phyloP scores from a whole-genome alignment of 2,888 invertebrate genomes.

The Herminia tarsipennalis region DNA sequence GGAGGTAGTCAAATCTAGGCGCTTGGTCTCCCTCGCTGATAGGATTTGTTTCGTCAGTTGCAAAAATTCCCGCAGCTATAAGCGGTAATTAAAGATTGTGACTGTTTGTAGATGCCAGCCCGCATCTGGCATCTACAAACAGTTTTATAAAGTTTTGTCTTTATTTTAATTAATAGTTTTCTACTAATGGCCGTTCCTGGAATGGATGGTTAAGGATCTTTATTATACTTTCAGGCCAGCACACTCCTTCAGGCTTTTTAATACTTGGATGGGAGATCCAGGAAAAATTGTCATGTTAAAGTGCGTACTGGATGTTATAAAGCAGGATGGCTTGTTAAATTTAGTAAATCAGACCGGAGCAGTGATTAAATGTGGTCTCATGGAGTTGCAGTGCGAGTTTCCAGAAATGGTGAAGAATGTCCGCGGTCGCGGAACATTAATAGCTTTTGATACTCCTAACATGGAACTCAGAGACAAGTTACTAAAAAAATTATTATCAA shows the following conservation, averaged over 20 bases:
- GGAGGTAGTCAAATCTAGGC: no score
- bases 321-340: slow-evolving; percentile 90
- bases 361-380: slow-evolving; percentile 87
- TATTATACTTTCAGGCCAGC: slow-evolving; percentile 86
- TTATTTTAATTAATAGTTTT: background rate
- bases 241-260: slow-evolving; percentile 95
- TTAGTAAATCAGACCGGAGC: slow-evolving; percentile 90
- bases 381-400: slow-evolving; percentile 88
- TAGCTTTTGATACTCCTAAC: slow-evolving; percentile 90
- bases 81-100: no score
- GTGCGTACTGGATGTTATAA: slow-evolving; percentile 92
- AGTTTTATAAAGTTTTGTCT: background rate
- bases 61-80: no score
- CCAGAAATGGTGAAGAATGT: slow-evolving; percentile 90
- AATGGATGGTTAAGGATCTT: no score
- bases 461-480: slow-evolving; percentile 89
- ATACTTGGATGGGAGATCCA: slow-evolving; percentile 99
- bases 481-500: slow-evolving; percentile 87
- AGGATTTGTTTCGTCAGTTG: no score
- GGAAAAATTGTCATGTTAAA: slow-evolving; percentile 95
- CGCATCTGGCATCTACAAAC: no score
- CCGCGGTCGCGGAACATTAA: slow-evolving; percentile 95
- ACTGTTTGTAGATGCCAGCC: no score
- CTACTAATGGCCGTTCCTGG: background rate
- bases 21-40: no score